A percentile compares a stretch with the other conserved stretches of the same genome.
phyloP scores from a whole-genome alignment of 2,888 invertebrate species.

The Apamea anceps region DNA sequence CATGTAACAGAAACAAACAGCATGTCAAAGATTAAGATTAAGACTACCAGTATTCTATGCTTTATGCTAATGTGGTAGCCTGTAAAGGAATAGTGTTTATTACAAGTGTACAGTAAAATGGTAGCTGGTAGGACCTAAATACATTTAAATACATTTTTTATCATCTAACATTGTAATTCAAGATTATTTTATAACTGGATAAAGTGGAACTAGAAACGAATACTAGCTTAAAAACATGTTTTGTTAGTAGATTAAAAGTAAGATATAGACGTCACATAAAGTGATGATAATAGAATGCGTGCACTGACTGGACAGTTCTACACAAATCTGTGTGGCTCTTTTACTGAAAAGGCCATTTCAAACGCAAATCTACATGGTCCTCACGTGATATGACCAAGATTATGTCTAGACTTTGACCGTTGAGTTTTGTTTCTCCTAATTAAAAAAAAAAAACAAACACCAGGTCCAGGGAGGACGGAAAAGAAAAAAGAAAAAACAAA shows the following conservation, averaged over 20 bases:
- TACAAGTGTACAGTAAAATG: neutral
- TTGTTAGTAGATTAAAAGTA: neutral
- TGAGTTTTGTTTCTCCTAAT: too few species aligned
- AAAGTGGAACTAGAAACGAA: neutral
- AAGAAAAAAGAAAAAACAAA: too few species aligned
- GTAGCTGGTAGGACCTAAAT: neutral
- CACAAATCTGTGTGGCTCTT: neutral
- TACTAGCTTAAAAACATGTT: neutral
- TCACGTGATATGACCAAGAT: neutral
- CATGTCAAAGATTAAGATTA: neutral
- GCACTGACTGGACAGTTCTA: too few species aligned
- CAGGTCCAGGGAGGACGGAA: too few species aligned
- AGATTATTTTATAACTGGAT: neutral
- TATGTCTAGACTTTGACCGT: too few species aligned
- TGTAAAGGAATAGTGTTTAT: neutral
- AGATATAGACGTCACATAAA: neutral
- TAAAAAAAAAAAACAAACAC: too few species aligned
- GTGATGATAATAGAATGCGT: neutral
- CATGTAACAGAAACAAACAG: neutral
- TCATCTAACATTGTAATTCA: neutral
- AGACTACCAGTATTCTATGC: neutral
- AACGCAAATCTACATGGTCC: neutral
- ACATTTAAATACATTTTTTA: neutral
- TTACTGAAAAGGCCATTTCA: neutral
- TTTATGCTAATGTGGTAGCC: neutral